Evolutionary conservation across 2,797 vertebrate genomes (phyloP), one percentile per base, ranked within the genome.

Genomic region (Muscicapa striata): DNA sequence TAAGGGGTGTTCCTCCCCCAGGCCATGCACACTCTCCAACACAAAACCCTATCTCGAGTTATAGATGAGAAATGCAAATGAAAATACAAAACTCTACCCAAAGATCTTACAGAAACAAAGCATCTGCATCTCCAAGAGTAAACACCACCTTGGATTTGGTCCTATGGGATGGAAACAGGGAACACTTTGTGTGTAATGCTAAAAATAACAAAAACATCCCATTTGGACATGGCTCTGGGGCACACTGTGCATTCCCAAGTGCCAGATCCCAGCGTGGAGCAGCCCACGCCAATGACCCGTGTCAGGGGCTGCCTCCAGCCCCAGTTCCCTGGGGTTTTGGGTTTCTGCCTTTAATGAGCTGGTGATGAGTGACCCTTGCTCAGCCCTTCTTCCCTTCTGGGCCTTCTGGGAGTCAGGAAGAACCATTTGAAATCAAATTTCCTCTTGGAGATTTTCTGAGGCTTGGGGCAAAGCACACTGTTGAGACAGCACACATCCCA

Each of bases 291-390:
- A 76, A 7, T 75, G 93, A 80, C 83, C 88, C 27, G 0, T 43
- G 23, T 54, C 92, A 57, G 46, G 26, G 85, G 69, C 84, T 84
- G 86, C 27, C 81, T 46, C 22, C 61, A 62, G 75, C 29, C 1
- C 27, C 0, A 2, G 2, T 59, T 93, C 82, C 61, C 86, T 0
- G 1, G 88, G 83, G 79, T 12, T 79, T 87, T 87, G 83, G 88
- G 76, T 93, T 96, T 91, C 93, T 83, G 73, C 66, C 57, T 61
- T 34, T 88, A 95, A 94, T 64, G 69, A 96, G 73, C 69, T 86
- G 76, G 90, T 84, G 94, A 89, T 89, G 95, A 95, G 66, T 90
- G 93, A 93, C 57, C 64, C 66, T 81, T 51, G 57, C 69, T 78
- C 59, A 3, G 45, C 23, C 72, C 58, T 63, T 51, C 70, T 49